Evolutionary conservation across 2,113 vertebrate genomes (phyloP).

Genomic region (Harpagus bidentatus): DNA sequence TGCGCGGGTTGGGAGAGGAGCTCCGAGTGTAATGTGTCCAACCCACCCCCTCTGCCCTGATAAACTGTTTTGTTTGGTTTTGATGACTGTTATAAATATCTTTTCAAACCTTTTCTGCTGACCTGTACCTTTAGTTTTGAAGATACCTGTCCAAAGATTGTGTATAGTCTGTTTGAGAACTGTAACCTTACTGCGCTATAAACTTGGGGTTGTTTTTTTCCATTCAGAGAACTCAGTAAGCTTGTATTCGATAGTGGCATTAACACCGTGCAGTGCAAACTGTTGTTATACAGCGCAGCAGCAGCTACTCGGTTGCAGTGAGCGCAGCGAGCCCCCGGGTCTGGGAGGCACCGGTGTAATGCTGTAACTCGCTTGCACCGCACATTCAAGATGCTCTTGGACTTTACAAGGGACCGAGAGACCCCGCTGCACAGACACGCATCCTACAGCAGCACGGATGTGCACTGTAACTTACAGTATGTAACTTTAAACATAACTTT

Average conservation of each 20-base stretch:
- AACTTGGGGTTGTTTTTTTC: not conserved
- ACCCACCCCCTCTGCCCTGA: constrained; percentile 13
- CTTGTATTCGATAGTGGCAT: not conserved
- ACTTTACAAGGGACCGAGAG: not conserved
- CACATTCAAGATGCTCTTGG: not conserved
- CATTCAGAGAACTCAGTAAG: not conserved
- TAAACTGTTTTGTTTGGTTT: not conserved
- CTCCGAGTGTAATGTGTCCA: constrained; percentile 65
- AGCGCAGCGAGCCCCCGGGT: not conserved
- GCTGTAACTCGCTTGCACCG: not conserved
- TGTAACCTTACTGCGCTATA: not conserved
- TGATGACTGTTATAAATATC: not conserved
- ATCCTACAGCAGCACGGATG: not conserved
- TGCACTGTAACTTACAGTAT: not conserved
- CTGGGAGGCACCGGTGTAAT: not conserved
- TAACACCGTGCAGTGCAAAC: not conserved
- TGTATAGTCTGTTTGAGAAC: not conserved
- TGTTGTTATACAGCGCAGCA: not conserved
- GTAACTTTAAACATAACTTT: fast-evolving
- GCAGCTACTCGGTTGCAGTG: too few species aligned
- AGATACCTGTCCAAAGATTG: not conserved
- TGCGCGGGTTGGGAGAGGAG: constrained; percentile 47
- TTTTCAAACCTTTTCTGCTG: constrained; percentile 9
- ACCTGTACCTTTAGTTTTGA: not conserved
- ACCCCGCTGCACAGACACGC: not conserved